Evolutionary conservation across 2,113 vertebrate genomes (phyloP), one percentile per base, ranked within the genome.

Genomic region (Falcunculus frontatus): DNA sequence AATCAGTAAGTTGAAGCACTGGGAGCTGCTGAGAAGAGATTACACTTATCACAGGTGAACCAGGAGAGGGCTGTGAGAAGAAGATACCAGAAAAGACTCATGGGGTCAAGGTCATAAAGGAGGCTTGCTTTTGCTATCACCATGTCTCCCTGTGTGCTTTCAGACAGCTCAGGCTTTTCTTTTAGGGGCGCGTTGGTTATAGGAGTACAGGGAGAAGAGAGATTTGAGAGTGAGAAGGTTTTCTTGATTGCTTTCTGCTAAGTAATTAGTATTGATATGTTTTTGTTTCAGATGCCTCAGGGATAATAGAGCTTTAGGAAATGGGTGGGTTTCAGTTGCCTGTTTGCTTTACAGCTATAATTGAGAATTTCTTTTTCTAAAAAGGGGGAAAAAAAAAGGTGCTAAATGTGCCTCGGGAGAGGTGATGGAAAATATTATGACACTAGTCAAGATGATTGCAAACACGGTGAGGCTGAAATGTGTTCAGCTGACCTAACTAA

Each of bases 371-470:
- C 78, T 89, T 89, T 92, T 87, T 86, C 79, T 97, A 74, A 96
- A 96, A 96, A 87, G 26, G 32, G 79, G 70, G 78, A 14, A 2
- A 39, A 93, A 81, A 97, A 96, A 97, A 96, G 78, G 96, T 97
- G 95, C 44, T 97, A 97, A 98, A 95, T 97, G 92, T 95, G 72
- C 96, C 91, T 97, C 89, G 2, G 88, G 94, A 96, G 87, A 97
- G 96, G 94, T 90, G 39, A 60, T 94, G 81, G 93, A 97, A 98
- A 98, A 98, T 98, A 97, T 98, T 98, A 97, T 98, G 97, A 98
- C 96, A 97, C 78, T 85, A 97, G 91, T 97, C 95, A 97, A 98
- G 92, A 96, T 96, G 96, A 97, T 95, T 97, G 89, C 94, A 94
- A 96, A 97, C 89, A 95, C 21, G 18, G 88, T 95, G 86, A 88